Evolutionary conservation across 2,113 vertebrate species (phyloP).

Genomic region (Pachypanchax playfairii): DNA sequence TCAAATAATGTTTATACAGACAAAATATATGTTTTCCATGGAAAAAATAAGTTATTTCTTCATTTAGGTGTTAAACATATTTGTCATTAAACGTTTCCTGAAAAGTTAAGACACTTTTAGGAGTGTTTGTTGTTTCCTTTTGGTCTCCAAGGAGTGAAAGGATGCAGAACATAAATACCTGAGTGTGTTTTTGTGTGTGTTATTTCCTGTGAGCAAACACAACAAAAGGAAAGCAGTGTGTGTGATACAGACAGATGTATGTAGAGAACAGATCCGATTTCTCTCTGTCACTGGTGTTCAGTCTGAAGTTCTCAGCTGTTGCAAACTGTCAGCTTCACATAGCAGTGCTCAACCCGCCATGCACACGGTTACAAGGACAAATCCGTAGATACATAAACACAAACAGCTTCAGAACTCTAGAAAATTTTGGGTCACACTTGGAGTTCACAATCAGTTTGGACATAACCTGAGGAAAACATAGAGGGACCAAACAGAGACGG

Average conservation of each 20-base stretch:
- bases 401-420: constrained; percentile 1
- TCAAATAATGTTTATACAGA: no score
- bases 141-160: not conserved
- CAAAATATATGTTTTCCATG: no score
- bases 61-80: no score
- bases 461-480: constrained; percentile 32
- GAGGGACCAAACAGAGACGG: constrained; percentile 12
- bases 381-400: constrained; percentile 21
- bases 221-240: constrained; percentile 23
- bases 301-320: constrained; percentile 74
- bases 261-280: constrained; percentile 69
- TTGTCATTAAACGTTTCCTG: no score
- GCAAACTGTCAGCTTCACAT: constrained; percentile 68
- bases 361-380: constrained; percentile 39
- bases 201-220: constrained; percentile 27
- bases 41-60: no score
- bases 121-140: not conserved
- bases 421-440: not conserved
- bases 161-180: not conserved
- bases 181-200: constrained; percentile 1
- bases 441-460: constrained; percentile 27
- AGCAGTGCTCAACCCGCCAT: constrained; percentile 40
- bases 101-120: no score
- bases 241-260: constrained; percentile 40
- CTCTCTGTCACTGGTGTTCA: constrained; percentile 57